Evolutionary conservation across 2,797 vertebrate species (phyloP), one percentile per base, ranked within the genome.

Genomic region (Buceros bicornis): DNA sequence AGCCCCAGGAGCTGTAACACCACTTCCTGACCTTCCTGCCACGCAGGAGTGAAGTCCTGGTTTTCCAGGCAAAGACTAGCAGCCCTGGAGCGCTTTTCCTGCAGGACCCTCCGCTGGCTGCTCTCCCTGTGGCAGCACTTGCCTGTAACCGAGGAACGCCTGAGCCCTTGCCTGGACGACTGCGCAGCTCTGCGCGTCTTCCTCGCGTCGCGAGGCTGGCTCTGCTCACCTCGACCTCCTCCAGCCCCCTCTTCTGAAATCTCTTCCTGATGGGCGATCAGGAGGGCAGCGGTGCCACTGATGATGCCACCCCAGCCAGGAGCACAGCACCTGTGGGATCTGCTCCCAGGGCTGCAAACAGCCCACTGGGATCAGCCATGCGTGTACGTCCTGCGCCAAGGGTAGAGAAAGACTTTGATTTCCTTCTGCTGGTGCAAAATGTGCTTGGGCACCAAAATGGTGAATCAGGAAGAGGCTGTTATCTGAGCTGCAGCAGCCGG

Each of bases 21-120:
- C 2, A 0, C 28, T 50, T 56, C 29, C 64, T 19, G 35, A 48
- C 62, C 22, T 25, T 67, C 33, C 29, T 7, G 47, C 1, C 0
- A 12, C 61, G 0, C 0, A 2, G 42, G 43, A 29, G 24, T 29
- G 42, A 45, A 16, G 20, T 6, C 48, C 31, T 22, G 35, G 24
- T 42, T 56, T 80, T 43, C 67, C 48, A 69, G 61, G 35, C 19
- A 20, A 62, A 43, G 65, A 57, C 22, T 47, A 35, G 33, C 16
- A 76, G 42, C 33, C 54, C 56, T 28, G 62, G 48, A 24, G 22
- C 15, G 19, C 26, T 56, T n/a, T 37, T 31, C 56, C 50, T 28
- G 50, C 71, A 57, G 50, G 64, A 77, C n/a, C 31, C 17, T 31
- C 47, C 5, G 1, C 40, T 47, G 53, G 60, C 16, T 53, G 2